Evolutionary conservation across 1,140 invertebrate genomes (phyloP), one percentile per base, ranked within the genome.

Genomic region (Agrilus planipennis): DNA sequence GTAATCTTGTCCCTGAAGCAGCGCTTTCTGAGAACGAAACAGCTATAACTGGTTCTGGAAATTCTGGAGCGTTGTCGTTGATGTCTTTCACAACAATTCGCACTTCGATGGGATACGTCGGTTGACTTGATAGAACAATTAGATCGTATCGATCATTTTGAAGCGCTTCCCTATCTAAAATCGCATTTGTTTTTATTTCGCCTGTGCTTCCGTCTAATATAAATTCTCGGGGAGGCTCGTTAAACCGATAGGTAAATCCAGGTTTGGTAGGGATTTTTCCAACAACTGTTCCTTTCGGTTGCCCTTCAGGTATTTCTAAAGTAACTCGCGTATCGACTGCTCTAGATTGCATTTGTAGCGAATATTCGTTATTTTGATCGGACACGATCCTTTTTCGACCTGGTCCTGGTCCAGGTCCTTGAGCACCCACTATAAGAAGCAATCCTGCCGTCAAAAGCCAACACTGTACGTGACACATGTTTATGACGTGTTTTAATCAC

Each of bases 31-130:
- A 92, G 57, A 92, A 91, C 10, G 79, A 75, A 0, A 91, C 81
- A 0, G 78, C 80, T 27, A 90, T 86, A 44, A 76, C 80, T 0
- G 81, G 73, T 57, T 95, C 90, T 1, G 88, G 89, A 67, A 94
- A 91, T 60, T 82, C 77, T 0, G 89, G 88, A 17, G 79, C 71
- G 64, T 93, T 89, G 62, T 93, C 89, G 61, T 93, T 93, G 14
- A 90, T 73, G 60, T 94, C 89, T 1, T 80, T 61, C 2, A 94
- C 83, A 10, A 79, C 64, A 42, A 93, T 86, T 42, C 86, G 69
- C 9, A 94, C 88, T 62, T 92, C 89, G 39, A 93, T 88, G 0
- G 89, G 89, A 62, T 92, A 92, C 0, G 88, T 92, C 2, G 89
- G 88, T 55, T 90, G 87, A 55, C 85, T 90, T 7, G 87, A 91